Evolutionary conservation across 64 coral and sea anemone genomes (phyloP).

Genomic region (Exaiptasia diaphana): DNA sequence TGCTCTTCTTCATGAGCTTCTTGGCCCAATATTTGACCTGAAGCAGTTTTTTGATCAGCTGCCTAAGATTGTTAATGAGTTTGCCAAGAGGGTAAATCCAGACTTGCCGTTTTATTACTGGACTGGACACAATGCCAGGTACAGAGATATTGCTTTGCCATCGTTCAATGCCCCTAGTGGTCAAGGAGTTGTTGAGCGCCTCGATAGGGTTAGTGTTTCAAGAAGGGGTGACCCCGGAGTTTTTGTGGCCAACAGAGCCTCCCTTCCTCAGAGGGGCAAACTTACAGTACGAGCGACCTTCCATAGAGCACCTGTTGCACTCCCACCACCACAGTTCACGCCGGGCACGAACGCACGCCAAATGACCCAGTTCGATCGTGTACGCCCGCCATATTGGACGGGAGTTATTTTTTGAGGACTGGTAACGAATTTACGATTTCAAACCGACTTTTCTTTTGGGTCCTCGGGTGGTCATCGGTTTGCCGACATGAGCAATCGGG

Average conservation of each 20-base stretch:
- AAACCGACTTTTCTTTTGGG: too few relatives aligned
- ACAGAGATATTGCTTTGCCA: conserved; percentile 35
- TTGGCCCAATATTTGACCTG: conserved; percentile 43
- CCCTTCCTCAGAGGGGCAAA: conserved; percentile 45
- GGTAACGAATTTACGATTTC: too few relatives aligned
- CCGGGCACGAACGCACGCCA: too few relatives aligned
- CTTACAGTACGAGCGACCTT: conserved; percentile 54
- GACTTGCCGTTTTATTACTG: conserved; percentile 57
- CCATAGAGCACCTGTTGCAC: conserved; percentile 34
- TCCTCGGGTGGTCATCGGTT: too few relatives aligned
- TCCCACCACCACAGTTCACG: too few relatives aligned
- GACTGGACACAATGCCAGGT: conserved; percentile 51
- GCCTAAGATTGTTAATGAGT: conserved; percentile 63
- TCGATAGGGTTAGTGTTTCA: conserved; percentile 34
- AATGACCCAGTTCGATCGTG: too few relatives aligned
- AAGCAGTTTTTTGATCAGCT: conserved; percentile 33
- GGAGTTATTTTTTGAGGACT: too few relatives aligned
- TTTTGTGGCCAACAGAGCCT: conserved; percentile 70
- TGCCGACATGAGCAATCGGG: too few relatives aligned
- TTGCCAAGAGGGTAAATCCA: conserved; percentile 49
- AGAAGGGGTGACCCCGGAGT: conserved; percentile 55
- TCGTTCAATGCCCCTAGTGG: conserved; percentile 49
- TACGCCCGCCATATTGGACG: too few relatives aligned
- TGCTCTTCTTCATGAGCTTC: conserved; percentile 61
- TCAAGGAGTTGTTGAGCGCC: conserved; percentile 28